Base-by-base conservation (phyloP, 2,797 vertebrate genomes). In the Hemitrygon akajei region DNA sequence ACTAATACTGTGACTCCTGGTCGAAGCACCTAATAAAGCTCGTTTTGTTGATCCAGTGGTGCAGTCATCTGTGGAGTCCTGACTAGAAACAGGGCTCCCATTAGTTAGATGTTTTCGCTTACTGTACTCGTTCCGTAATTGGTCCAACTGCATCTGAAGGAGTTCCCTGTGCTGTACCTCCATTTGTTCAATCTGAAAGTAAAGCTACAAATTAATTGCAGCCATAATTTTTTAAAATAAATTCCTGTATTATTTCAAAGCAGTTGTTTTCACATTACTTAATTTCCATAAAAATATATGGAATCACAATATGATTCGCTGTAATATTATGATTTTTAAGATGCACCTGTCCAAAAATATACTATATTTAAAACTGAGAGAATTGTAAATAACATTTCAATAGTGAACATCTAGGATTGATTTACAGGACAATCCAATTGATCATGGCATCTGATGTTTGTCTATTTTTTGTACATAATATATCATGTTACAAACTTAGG, bases 141-240 rank as follows among this genome's bases (percentile, higher is more conserved):
- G 94, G 69, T 95, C 94, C 80, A 95, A 94, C 89, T 94, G 94
- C 63, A 95, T 94, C 87, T 95, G 94, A 20, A 95, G 94, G 30
- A 95, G 94, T 40, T 95, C 94, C 27, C 86, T 93, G 92, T 95
- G 95, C 69, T 95, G 94, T 5, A 77, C 91, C 84, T 95, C 94
- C 94, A 95, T 91, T 73, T 86, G 94, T 63, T 95, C 94, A 93
- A 95, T 94, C 94, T 95, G 94, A 16, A 34, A 25, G 47, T 3
- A 47, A 63, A 27, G 20, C 82, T 80, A 73, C 37, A 56, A 37
- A 47, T 75, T 93, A 58, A 4, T 76, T 75, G 20, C 37, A 71
- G 40, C 12, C 71, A 66, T 20, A 89, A 34, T 18, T 66, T 69
- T 58, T 34, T 37, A 1, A n/a, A n/a, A 66, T 34, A 10, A 89